Conservation (phyloP, 2,113 vertebrate genomes). For the Labeo rohita region DNA sequence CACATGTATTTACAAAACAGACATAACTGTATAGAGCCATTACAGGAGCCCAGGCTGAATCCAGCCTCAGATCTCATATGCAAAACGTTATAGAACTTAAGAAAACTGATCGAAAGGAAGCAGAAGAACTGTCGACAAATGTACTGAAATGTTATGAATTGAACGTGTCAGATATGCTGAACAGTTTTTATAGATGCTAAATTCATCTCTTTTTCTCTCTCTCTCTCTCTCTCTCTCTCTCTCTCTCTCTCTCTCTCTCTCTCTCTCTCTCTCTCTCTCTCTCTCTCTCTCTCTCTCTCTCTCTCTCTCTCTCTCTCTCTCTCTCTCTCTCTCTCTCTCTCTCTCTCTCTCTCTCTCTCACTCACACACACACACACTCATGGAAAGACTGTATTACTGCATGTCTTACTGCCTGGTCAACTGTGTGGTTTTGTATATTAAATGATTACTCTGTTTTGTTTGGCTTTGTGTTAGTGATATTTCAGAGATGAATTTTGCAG, state of each 20-base stretch:
- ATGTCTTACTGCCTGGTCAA: slow-evolving; percentile 76
- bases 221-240: slow-evolving; percentile 65
- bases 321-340: slow-evolving; percentile 57
- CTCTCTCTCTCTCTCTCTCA: slow-evolving; percentile 66
- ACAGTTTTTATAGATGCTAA: slow-evolving; percentile 55
- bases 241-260: slow-evolving; percentile 56
- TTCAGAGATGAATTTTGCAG: slow-evolving; percentile 76
- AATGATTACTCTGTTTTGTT: slow-evolving; percentile 44
- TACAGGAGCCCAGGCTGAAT: slow-evolving; percentile 19
- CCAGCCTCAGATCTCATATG: slow-evolving; percentile 43
- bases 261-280: slow-evolving; percentile 66
- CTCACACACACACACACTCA: too few species aligned
- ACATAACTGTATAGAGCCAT: slow-evolving; percentile 22
- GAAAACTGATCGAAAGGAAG: not conserved
- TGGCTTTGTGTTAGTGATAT: slow-evolving; percentile 46
- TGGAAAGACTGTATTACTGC: slow-evolving; percentile 75
- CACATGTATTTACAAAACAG: not conserved
- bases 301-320: slow-evolving; percentile 65
- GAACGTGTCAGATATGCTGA: slow-evolving; percentile 32
- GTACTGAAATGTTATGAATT: slow-evolving; percentile 14
- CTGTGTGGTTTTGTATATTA: slow-evolving; percentile 72
- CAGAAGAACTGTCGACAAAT: not conserved
- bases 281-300: slow-evolving; percentile 67
- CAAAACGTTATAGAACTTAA: slow-evolving; percentile 15
- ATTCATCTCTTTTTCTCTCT: slow-evolving; percentile 66